phyloP scores from a whole-genome alignment of 2,797 vertebrate species.

The Bradypodion ventrale region DNA sequence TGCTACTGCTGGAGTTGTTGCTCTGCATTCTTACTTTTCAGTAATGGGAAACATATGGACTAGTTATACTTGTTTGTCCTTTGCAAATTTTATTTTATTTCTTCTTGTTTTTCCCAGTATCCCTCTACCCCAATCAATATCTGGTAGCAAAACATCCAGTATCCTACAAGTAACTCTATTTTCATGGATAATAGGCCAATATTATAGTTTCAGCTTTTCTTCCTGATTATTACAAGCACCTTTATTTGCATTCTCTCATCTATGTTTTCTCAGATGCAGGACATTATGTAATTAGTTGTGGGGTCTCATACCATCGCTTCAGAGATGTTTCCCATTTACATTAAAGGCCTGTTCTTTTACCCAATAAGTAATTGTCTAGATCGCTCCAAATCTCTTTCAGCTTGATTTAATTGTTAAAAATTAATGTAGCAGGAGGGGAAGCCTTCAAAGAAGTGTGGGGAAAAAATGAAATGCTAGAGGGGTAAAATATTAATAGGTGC shows the following conservation, averaged over 20 bases:
- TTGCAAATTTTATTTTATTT: background rate
- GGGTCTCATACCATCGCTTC: constrained; percentile 77
- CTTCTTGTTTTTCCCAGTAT: background rate
- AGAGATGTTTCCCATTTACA: constrained; percentile 87
- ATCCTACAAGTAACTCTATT: constrained; percentile 61
- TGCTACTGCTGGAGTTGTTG: background rate
- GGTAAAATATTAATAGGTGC: constrained; percentile 82
- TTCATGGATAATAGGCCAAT: constrained; percentile 64
- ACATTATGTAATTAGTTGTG: constrained; percentile 96
- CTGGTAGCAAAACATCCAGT: constrained; percentile 54
- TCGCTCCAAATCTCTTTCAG: constrained; percentile 80
- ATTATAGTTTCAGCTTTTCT: constrained; percentile 64
- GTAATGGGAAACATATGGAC: background rate
- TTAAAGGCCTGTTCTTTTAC: constrained; percentile 81
- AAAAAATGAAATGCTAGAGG: constrained; percentile 71
- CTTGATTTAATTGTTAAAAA: constrained; percentile 87
- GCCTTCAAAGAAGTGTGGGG: constrained; percentile 73
- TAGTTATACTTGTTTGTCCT: background rate
- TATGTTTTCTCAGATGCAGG: constrained; percentile 93
- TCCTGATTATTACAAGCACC: constrained; percentile 72
- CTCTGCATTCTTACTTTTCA: background rate
- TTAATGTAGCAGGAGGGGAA: constrained; percentile 80
- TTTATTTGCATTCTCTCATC: constrained; percentile 83
- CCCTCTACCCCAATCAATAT: constrained; percentile 9
- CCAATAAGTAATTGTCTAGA: constrained; percentile 84